Percentiles rank a stretch among this genome's conserved stretches.
Evolutionary conservation across 2,888 invertebrate genomes (phyloP).

Genomic region (Digitonthophagus gazella): DNA sequence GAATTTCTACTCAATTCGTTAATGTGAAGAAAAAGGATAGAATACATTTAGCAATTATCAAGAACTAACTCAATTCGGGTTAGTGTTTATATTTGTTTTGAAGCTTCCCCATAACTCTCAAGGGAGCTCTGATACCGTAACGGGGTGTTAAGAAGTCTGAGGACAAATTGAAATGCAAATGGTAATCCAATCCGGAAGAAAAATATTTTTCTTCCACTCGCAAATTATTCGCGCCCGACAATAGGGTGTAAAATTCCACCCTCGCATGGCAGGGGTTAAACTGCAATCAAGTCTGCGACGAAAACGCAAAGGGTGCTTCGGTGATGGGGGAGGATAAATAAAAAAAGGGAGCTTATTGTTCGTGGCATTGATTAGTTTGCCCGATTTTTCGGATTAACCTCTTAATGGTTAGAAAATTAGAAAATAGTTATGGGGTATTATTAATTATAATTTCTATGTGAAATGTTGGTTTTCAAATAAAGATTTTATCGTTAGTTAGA

Average conservation of each 20-base stretch:
- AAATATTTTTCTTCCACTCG: conserved; percentile 25
- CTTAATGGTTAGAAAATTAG: too few species aligned
- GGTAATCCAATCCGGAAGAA: conserved; percentile 24
- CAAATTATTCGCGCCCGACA: conserved; percentile 25
- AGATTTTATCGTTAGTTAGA: not conserved
- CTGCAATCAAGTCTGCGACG: conserved; percentile 21
- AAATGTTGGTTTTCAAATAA: not conserved
- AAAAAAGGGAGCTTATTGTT: too few species aligned
- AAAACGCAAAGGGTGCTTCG: not conserved
- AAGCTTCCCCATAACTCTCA: not conserved
- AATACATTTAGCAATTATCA: not conserved
- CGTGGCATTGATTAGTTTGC: not conserved
- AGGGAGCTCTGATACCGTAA: not conserved
- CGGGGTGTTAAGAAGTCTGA: not conserved
- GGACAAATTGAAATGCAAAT: conserved; percentile 22
- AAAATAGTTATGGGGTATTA: too few species aligned
- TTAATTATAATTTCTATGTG: not conserved
- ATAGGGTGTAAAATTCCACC: conserved; percentile 28
- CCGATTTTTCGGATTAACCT: not conserved
- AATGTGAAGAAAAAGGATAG: not conserved
- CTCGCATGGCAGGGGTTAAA: conserved; percentile 28
- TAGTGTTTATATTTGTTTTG: not conserved
- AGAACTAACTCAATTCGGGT: not conserved
- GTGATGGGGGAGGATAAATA: too few species aligned
- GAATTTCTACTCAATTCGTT: not conserved